A percentile compares a stretch with the other conserved stretches of the same genome.
Conservation (phyloP, 2,888 invertebrate species). For the Carterocephalus palaemon region DNA sequence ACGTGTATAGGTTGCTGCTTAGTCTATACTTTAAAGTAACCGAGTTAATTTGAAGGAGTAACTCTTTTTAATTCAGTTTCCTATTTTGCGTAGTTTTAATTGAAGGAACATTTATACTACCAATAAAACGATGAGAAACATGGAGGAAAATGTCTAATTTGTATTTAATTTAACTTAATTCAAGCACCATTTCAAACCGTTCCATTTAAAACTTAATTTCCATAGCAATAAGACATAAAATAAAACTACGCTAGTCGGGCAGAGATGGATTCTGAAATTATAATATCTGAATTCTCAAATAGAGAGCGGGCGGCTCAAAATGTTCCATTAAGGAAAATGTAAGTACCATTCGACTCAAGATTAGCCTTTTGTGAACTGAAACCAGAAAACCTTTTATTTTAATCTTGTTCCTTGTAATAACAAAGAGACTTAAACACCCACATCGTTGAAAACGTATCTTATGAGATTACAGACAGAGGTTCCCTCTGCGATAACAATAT, state of each 20-base stretch:
- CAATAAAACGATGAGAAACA: constrained; percentile 1
- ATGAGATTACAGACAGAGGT: too few relatives aligned
- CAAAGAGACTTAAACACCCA: constrained; percentile 8
- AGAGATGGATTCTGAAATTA: constrained; percentile 14
- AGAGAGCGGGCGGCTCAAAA: constrained; percentile 19
- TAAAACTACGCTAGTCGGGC: too few relatives aligned
- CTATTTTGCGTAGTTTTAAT: not conserved
- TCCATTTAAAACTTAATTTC: not conserved
- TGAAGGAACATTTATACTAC: not conserved
- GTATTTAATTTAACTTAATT: constrained; percentile 2
- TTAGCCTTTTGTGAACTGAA: constrained; percentile 23
- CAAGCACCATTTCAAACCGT: too few relatives aligned
- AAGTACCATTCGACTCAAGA: constrained; percentile 23
- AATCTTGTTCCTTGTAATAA: constrained; percentile 26
- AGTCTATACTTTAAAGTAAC: too few relatives aligned
- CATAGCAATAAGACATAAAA: not conserved
- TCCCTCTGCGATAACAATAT: too few relatives aligned
- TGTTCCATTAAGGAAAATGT: constrained; percentile 30
- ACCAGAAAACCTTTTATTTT: constrained; percentile 25
- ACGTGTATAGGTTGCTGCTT: too few relatives aligned
- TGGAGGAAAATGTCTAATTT: not conserved
- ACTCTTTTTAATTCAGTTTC: too few relatives aligned
- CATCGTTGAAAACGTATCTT: not conserved
- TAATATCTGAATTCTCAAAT: constrained; percentile 17
- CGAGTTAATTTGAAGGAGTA: too few relatives aligned